Conservation (phyloP, 2,113 vertebrate genomes). For the Pollimyrus isidori region DNA sequence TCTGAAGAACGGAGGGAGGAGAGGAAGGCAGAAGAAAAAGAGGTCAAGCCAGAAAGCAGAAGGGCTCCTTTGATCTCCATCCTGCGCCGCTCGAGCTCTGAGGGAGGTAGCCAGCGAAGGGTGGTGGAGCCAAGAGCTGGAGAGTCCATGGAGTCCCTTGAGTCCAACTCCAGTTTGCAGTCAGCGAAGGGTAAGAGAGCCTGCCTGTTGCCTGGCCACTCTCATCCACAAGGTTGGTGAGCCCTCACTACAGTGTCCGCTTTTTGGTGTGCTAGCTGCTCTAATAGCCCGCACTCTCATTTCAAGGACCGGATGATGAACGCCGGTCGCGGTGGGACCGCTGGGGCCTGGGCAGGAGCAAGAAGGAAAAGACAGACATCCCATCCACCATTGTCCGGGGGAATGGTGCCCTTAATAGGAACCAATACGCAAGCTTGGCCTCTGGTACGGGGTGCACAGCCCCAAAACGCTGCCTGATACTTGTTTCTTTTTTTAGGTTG, state of each 20-base stretch:
- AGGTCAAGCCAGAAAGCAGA: conserved; percentile 52
- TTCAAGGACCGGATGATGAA: conserved; percentile 47
- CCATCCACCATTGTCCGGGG: conserved; percentile 71
- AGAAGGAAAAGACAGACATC: conserved; percentile 78
- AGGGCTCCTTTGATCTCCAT: conserved; percentile 72
- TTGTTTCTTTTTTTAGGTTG: neutral
- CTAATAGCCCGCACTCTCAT: neutral
- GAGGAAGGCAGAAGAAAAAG: conserved; percentile 45
- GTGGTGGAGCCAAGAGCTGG: conserved; percentile 46
- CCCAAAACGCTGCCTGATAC: neutral
- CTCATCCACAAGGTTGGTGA: neutral
- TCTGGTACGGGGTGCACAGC: conserved; percentile 62
- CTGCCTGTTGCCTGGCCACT: no score
- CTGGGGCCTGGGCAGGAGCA: conserved; percentile 79
- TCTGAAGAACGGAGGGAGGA: conserved; percentile 69
- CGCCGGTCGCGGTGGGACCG: conserved; percentile 79
- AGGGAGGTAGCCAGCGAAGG: conserved; percentile 57
- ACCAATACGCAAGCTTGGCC: conserved; percentile 68
- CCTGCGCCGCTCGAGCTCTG: conserved; percentile 70
- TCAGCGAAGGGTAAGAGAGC: conserved; percentile 46
- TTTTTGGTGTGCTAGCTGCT: neutral
- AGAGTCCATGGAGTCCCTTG: conserved; percentile 79
- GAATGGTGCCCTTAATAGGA: conserved; percentile 59
- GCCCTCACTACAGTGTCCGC: neutral
- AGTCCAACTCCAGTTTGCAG: conserved; percentile 72